Conservation (phyloP, 2,113 vertebrate genomes). For the cattle (Bos taurus) region DNA sequence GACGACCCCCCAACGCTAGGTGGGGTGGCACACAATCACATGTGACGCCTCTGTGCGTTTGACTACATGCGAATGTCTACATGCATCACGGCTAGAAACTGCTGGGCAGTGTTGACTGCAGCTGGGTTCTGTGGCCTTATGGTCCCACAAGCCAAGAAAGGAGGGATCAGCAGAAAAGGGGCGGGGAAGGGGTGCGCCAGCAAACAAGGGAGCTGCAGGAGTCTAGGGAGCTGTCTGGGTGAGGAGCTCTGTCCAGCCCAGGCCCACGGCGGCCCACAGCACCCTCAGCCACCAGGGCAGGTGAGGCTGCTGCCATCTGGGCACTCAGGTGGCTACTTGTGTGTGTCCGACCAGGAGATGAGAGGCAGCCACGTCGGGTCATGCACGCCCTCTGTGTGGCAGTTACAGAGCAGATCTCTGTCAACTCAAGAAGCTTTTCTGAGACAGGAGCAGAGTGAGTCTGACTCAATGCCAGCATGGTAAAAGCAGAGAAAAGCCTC, state of each 20-base stretch:
- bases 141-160: background rate
- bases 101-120: background rate
- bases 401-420: background rate
- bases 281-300: background rate
- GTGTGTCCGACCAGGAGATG: fast-evolving
- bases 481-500: background rate
- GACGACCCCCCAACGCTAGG: background rate
- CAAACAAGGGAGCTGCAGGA: background rate
- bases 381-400: fast-evolving
- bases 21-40: background rate
- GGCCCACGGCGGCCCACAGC: fast-evolving
- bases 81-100: background rate
- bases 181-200: fast-evolving
- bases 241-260: background rate
- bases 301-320: background rate
- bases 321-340: fast-evolving
- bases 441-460: background rate
- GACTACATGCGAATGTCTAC: fast-evolving
- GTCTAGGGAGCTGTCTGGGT: background rate
- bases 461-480: fast-evolving
- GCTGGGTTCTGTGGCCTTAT: fast-evolving
- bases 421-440: background rate
- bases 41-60: fast-evolving
- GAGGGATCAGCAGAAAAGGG: background rate
- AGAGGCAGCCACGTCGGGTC: fast-evolving